Evolutionary conservation across 2,113 vertebrate species (phyloP).

Genomic region (Gopherus evgoodei): DNA sequence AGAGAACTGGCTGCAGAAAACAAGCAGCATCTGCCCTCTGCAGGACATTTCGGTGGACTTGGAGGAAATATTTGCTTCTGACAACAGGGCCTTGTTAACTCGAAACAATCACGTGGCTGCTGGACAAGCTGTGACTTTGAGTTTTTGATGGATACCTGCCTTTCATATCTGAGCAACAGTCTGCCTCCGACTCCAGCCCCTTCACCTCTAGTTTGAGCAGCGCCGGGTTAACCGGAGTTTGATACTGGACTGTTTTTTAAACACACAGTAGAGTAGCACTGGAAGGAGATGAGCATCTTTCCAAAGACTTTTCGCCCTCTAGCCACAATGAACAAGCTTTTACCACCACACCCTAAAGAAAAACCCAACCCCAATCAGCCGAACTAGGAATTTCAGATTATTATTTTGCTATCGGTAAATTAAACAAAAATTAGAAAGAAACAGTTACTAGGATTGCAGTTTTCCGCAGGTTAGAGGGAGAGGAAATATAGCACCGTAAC

Average conservation of each 20-base stretch:
- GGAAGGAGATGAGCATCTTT: not conserved
- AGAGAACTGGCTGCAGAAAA: conserved; percentile 65
- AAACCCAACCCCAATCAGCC: not conserved
- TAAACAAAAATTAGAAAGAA: not conserved
- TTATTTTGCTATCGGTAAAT: not conserved
- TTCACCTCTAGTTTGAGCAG: not conserved
- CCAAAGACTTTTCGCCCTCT: not conserved
- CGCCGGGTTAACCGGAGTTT: not conserved
- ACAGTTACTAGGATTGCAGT: not conserved
- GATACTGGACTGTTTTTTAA: not conserved
- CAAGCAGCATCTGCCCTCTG: conserved; percentile 85
- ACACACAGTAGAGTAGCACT: not conserved
- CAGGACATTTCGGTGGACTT: conserved; percentile 78
- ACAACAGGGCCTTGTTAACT: conserved; percentile 25
- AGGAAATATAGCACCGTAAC: not conserved
- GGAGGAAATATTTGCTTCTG: conserved; percentile 46
- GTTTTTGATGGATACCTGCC: not conserved
- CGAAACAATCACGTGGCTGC: conserved; percentile 25
- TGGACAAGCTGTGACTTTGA: not conserved
- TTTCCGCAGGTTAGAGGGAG: not conserved
- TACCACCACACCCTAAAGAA: not conserved
- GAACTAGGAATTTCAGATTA: not conserved
- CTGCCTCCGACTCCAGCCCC: not conserved
- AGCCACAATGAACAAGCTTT: not conserved
- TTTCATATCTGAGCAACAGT: not conserved